Evolutionary conservation across 1,140 invertebrate genomes (phyloP), one percentile per base, ranked within the genome.

Genomic region (Atta colombica): DNA sequence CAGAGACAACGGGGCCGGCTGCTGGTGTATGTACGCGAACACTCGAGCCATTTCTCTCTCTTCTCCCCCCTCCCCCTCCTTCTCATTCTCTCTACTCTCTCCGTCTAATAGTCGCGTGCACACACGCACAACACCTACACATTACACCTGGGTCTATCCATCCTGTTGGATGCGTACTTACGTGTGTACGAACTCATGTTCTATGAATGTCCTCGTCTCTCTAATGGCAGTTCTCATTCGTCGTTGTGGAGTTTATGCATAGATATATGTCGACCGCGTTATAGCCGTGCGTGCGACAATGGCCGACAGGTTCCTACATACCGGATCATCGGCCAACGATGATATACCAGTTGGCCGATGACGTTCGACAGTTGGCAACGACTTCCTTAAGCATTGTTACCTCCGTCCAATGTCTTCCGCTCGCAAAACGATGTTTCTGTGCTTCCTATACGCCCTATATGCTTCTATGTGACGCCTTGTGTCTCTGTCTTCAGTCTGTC

Each of bases 1-100:
- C 63, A 87, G 91, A 92, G 91, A 93, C 91, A 92, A 91, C 89
- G 87, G 85, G 10, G 39, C 61, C 58, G 72, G 31, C 61, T 55
- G 71, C 82, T 28, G 74, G 72, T 72, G 8, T 45, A 80, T 35
- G 60, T 77, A 65, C 68, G 51, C 45, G 35, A 49, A 39, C 35
- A 39, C 10, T 25, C 18, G 21, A 60, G n/a, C 51, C 35, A 82
- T 84, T 49, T 61, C 77, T 71, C 45, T 49, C 35, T 69, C 16
- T 14, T 39, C 49, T 35, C 60, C 39, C 0, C 25, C 31, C n/a
- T 3, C 49, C 21, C 8, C 7, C 14, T 18, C 31, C 45, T 35
- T 65, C n/a, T 63, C 77, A 53, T 5, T 14, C 55, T 45, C 39
- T 21, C n/a, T 28, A 18, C 61, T 51, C 35, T 61, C n/a, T 21